A percentile compares a stretch with the other conserved stretches of the same genome.
Conservation (phyloP, 2,113 vertebrate genomes). For the Nothoprocta pentlandii region DNA sequence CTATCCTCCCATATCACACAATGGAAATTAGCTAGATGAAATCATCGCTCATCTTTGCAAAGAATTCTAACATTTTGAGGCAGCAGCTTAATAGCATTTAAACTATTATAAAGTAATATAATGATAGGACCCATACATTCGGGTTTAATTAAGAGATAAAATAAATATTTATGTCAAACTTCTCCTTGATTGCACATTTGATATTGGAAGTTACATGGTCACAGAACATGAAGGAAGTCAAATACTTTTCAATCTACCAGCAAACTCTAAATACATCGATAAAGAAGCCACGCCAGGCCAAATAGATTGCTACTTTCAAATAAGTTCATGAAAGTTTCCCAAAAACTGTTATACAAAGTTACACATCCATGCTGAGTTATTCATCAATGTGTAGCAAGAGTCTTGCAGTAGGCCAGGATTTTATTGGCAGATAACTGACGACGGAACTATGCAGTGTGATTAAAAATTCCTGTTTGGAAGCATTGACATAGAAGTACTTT, state of each 20-base stretch:
- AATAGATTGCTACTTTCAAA: constrained; percentile 69
- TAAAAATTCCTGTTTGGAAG: constrained; percentile 79
- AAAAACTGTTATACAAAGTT: constrained; percentile 75
- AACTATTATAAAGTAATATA: constrained; percentile 78
- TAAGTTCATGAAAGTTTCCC: constrained; percentile 71
- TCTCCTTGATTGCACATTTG: constrained; percentile 84
- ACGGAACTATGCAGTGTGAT: constrained; percentile 73
- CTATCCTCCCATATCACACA: constrained; percentile 29
- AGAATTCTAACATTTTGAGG: constrained; percentile 78
- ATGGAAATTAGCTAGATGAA: constrained; percentile 62
- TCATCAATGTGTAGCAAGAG: constrained; percentile 71
- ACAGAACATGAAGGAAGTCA: constrained; percentile 86
- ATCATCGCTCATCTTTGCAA: constrained; percentile 63
- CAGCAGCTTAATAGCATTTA: constrained; percentile 78
- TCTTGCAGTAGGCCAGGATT: constrained; percentile 74
- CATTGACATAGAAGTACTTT: constrained; percentile 71
- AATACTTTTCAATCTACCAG: constrained; percentile 83
- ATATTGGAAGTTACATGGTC: constrained; percentile 89
- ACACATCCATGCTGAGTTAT: constrained; percentile 80
- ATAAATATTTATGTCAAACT: constrained; percentile 76
- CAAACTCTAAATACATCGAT: constrained; percentile 83
- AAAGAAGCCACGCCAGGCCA: constrained; percentile 78
- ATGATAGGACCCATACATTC: constrained; percentile 72
- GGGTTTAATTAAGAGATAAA: constrained; percentile 79
- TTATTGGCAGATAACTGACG: constrained; percentile 67